A percentile compares a stretch with the other conserved stretches of the same genome.
Conservation (phyloP, 2,113 vertebrate genomes). For the Hippocampus mohnikei region DNA sequence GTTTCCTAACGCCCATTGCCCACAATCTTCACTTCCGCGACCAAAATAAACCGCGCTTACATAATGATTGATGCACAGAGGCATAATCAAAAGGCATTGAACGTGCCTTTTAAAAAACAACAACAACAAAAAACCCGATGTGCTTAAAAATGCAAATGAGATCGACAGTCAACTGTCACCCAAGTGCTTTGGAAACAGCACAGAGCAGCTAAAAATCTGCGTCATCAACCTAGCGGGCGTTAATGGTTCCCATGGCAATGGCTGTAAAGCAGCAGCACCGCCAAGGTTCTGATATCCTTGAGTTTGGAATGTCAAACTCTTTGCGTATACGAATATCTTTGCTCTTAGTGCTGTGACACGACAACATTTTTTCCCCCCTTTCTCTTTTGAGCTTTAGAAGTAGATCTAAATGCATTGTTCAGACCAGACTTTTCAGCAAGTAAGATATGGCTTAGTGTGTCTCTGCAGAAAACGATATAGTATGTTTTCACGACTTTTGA, state of each 20-base stretch:
- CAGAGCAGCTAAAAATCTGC: not conserved
- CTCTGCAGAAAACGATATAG: not conserved
- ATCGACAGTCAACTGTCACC: not conserved
- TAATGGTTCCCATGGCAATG: not conserved
- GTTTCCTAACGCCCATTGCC: conserved; percentile 18
- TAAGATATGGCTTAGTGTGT: not conserved
- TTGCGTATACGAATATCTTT: not conserved
- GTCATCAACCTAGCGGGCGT: not conserved
- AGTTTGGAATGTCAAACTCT: not conserved
- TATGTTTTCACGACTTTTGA: not conserved
- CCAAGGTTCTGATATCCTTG: not conserved
- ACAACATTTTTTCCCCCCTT: not conserved
- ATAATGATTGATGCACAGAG: conserved; percentile 32
- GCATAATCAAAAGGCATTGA: not conserved
- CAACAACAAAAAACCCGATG: not conserved
- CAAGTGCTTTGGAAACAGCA: not conserved
- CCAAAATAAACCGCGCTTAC: conserved; percentile 24
- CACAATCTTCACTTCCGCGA: conserved; percentile 28
- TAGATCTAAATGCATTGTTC: not conserved
- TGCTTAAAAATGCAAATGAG: not conserved
- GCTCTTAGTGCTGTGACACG: not conserved
- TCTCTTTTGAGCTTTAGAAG: not conserved
- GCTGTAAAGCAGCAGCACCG: not conserved
- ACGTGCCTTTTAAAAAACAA: conserved; percentile 8
- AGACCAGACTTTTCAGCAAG: not conserved